Evolutionary conservation across 2,888 invertebrate genomes (phyloP), one percentile per base, ranked within the genome.

Genomic region (Spilosoma lubricipeda): DNA sequence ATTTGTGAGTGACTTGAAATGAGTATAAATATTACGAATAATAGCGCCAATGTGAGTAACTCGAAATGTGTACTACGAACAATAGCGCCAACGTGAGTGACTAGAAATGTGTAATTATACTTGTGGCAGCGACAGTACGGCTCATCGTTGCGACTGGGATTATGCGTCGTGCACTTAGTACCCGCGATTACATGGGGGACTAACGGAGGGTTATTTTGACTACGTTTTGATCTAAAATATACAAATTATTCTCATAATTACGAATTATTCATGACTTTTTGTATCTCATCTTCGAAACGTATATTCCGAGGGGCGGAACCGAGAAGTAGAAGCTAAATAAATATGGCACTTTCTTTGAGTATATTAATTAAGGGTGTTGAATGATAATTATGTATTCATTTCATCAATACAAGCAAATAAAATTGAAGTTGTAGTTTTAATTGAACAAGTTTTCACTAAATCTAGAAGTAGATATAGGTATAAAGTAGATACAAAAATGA

Each of bases 101-200:
- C 27, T 59, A 5, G 15, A 15, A 45, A 3, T 15, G 30, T 67
- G 30, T 45, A 45, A 9, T 68, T 84, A 66, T 80, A 85, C 75
- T 88, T 89, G 70, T 78, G 72, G 72, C 5, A 15, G 1, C 74
- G 82, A 80, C 39, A 80, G 88, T 92, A 89, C 88, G 33, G 36
- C 77, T 70, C 72, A 77, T 70, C 78, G 72, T 82, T 80, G 81
- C 73, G 81, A 75, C 79, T 84, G 82, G 89, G 90, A 90, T 91
- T 91, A 91, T 87, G 87, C 87, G 87, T 81, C 81, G 87, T 89
- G 90, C 91, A 92, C 91, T 92, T 90, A 91, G 91, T 87, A 82
- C 84, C 86, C 82, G 86, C 88, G 88, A 89, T 88, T 87, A 88
- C 84, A 78, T 78, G 82, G 82, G 82, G 77, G 79, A 27, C 64